Percentiles rank a stretch among this genome's conserved stretches.
phyloP scores from a whole-genome alignment of 2,797 vertebrate species.

The Chaunax sp. region DNA sequence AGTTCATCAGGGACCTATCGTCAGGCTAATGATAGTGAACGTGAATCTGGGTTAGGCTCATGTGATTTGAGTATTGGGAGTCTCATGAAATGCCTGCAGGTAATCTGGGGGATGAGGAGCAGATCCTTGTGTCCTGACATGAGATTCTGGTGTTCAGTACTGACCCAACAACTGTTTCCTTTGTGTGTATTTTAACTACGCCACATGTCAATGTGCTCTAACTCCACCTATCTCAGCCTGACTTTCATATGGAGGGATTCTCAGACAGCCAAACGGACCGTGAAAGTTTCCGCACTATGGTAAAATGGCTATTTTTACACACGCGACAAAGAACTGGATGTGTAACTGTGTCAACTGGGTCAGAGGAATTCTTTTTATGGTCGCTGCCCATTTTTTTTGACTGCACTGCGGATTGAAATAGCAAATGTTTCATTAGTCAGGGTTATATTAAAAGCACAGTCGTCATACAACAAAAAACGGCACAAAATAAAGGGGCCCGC shows the following conservation, averaged over 20 bases:
- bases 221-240: conserved; percentile 11
- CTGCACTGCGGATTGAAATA: conserved; percentile 27
- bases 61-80: conserved; percentile 26
- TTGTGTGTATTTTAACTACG: conserved; percentile 2
- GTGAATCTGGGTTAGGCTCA: conserved; percentile 47
- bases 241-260: conserved; percentile 25
- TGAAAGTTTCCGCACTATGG: conserved; percentile 40
- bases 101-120: conserved; percentile 19
- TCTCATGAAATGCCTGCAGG: conserved; percentile 55
- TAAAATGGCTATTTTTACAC: conserved; percentile 55
- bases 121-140: conserved; percentile 12
- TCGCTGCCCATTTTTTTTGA: conserved; percentile 50
- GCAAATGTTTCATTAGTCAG: conserved; percentile 27
- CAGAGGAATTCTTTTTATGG: conserved; percentile 58
- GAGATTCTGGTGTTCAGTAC: neutral
- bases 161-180: neutral
- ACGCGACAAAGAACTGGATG: conserved; percentile 31
- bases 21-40: conserved; percentile 40
- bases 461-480: neutral
- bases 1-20: conserved; percentile 24
- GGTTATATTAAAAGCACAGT: conserved; percentile 7
- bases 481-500: neutral
- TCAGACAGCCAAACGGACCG: conserved; percentile 6
- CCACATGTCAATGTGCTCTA: conserved; percentile 10
- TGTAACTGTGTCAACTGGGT: conserved; percentile 56